Base-by-base conservation (phyloP, 2,797 vertebrate species). In the Lithobates sylvaticus region DNA sequence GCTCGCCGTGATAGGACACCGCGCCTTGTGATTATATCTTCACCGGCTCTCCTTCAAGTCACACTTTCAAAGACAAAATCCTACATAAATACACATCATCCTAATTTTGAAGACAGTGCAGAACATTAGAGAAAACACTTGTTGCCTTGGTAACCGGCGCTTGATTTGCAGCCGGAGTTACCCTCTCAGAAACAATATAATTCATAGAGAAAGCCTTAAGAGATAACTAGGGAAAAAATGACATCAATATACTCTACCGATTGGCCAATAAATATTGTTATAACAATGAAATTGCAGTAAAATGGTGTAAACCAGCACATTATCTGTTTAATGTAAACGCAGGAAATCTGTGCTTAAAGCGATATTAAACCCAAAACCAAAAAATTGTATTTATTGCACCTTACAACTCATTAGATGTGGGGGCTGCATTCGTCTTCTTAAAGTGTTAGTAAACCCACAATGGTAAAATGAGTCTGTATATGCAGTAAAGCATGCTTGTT, bases 61-160 rank as follows among this genome's bases (percentile, higher is more conserved):
- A 23, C 5, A 23, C 54, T 61, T 61, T 61, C 50, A 61, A 61
- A 61, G 54, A 21, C 54, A 61, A 61, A 65, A 7, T 12, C 61
- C 58, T 27, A 12, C 12, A 42, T 44, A 65, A 79, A 69, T 79
- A 79, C 29, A 47, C 64, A 32, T 68, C 34, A 47, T 50, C 36
- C 6, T 76, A 29, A 50, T 58, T 58, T 68, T 8, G 64, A 64
- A n/a, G 50, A 77, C 26, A 68, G 76, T 29, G 42, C 67, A 50
- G 65, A 67, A 13, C 10, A 21, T 67, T 68, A 27, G n/a, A 50
- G 69, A 81, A 81, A 47, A 71, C 69, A 54, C 29, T 0, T 34
- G 78, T 58, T 71, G 7, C 67, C 68, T 12, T 71, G 68, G 29
- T 42, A 81, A 81, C 78, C 58, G 34, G 12, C 29, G 34, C 10